Base-by-base conservation (phyloP, 2,888 invertebrate species). In the Mycogona germanica region DNA sequence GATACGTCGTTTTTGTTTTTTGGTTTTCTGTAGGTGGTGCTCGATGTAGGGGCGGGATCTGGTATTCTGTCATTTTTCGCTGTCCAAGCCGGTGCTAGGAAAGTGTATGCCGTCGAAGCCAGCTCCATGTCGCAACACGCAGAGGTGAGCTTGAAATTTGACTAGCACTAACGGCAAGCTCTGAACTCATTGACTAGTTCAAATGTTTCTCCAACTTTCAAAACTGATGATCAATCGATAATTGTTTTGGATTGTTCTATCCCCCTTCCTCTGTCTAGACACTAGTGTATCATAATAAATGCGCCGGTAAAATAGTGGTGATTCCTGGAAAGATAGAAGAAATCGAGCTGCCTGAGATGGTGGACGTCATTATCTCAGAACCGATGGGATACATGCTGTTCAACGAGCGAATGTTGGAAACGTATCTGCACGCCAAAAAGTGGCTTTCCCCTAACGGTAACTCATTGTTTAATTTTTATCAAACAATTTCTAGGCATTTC, bases 311-410 rank as follows among this genome's bases (percentile, higher is more conserved):
- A 65, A 88, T 98, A 59, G 77, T 83, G 59, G 95, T 98, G 3
- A 82, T 98, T 63, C 86, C 96, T 9, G 97, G 96, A 2, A 98
- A 98, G 77, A 92, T 98, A 58, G 98, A 98, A 71, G 98, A 98
- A 74, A 88, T 98, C 42, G 87, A 87, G 62, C 73, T 98, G 59
- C 93, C 96, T 1, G 96, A 97, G 70, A 79, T 78, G 64, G 96
- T 98, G 21, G 97, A 98, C 73, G 82, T 95, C 41, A 96, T 98
- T 63, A 89, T 98, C 62, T 96, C 95, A 1, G 98, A 98, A 73
- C 97, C 97, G 0, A 98, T 98, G 97, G 97, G 97, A n/a, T 98
- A 98, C 70, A 97, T 98, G 97, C 74, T 98, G 54, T 95, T 95
- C 71, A 98, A 98, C 73, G 97, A 98, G 71, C 78, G 97, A 59